Evolutionary conservation across 2,888 invertebrate genomes (phyloP).

Genomic region (Pogonocherus hispidulus): DNA sequence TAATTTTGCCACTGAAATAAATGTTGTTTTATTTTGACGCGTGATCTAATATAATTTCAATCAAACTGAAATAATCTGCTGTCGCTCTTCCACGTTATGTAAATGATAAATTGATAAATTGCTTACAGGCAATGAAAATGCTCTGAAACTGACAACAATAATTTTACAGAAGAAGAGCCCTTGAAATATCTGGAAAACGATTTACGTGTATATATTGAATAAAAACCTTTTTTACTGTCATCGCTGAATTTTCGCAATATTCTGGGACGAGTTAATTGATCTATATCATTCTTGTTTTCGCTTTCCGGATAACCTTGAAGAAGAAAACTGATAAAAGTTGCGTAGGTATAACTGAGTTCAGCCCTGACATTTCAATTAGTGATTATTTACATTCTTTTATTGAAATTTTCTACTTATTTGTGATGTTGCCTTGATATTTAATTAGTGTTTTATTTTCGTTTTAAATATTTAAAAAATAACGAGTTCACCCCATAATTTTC

Average conservation of each 20-base stretch:
- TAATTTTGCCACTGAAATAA: no score
- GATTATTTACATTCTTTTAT: background rate
- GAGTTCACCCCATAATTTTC: no score
- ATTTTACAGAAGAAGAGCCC: background rate
- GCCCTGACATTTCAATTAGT: background rate
- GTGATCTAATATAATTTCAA: background rate
- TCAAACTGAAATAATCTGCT: background rate
- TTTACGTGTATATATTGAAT: background rate
- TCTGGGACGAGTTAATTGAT: background rate
- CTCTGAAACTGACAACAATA: constrained; percentile 8
- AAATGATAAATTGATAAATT: constrained; percentile 12
- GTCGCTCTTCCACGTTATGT: background rate
- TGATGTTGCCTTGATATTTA: no score
- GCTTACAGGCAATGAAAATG: constrained; percentile 3
- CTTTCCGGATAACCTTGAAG: background rate
- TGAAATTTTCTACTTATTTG: no score
- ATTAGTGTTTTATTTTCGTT: no score
- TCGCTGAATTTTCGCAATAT: background rate
- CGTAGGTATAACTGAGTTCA: no score
- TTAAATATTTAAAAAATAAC: no score
- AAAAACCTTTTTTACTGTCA: background rate
- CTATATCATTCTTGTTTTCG: background rate
- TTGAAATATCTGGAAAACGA: background rate
- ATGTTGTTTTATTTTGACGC: background rate
- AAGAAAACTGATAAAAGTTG: background rate